These are phyloP conservation scores for Ginglymostoma cirratum DNA, from an alignment of 2,113 vertebrate genomes.

Conservation along the genomic window DNA sequence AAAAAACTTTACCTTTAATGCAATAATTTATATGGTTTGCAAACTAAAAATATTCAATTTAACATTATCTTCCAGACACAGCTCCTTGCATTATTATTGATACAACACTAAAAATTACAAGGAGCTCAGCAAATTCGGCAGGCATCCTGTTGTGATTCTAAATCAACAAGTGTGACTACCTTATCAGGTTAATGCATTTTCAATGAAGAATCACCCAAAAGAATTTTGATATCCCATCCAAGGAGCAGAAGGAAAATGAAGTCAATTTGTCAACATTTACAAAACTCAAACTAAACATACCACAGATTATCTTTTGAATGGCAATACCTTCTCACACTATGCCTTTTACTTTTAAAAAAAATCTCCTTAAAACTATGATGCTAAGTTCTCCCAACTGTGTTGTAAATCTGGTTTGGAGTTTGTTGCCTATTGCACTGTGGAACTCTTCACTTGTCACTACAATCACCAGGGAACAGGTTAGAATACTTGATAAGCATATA, in stretches of 20 bases:
- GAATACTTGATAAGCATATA: conserved; percentile 22
- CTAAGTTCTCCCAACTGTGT: not conserved
- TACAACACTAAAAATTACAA: not conserved
- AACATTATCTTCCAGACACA: not conserved
- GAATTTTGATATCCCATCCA: not conserved
- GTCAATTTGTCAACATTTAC: not conserved
- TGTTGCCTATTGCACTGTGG: not conserved
- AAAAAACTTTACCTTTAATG: not conserved
- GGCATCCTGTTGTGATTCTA: not conserved
- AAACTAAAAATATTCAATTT: not conserved
- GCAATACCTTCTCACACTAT: not conserved
- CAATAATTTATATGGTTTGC: not conserved
- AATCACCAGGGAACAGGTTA: conserved; percentile 13
- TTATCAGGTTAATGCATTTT: not conserved
- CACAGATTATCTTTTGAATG: not conserved
- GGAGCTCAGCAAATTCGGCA: not conserved
- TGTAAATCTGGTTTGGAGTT: not conserved
- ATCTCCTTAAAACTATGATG: not conserved
- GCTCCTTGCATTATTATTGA: not conserved
- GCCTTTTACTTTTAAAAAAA: not conserved
- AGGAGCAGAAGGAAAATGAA: not conserved
- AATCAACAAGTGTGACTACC: not conserved
- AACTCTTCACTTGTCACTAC: not conserved
- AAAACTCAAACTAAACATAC: not conserved
- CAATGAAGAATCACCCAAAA: not conserved